Percentiles rank a stretch among this genome's conserved stretches.
Evolutionary conservation across 2,797 vertebrate species (phyloP).

Genomic region (Eidolon dupreanum): DNA sequence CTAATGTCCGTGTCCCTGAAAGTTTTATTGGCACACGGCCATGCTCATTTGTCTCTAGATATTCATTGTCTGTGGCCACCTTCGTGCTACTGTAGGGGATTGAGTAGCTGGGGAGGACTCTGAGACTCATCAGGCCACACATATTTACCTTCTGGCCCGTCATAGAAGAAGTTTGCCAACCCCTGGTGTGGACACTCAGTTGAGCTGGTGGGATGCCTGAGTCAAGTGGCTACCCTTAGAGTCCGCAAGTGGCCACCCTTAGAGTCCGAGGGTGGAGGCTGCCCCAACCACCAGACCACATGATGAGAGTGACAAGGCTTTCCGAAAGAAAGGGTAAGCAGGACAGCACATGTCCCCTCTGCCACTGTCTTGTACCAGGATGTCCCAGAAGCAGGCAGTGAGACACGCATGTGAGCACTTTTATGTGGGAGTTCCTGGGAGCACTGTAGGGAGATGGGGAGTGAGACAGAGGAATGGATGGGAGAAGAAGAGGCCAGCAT

Average conservation of each 20-base stretch:
- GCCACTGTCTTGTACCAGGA: not conserved
- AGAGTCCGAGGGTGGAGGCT: not conserved
- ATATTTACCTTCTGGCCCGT: not conserved
- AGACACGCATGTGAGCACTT: not conserved
- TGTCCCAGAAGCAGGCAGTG: not conserved
- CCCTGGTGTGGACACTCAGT: not conserved
- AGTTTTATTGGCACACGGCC: too few species aligned
- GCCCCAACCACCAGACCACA: not conserved
- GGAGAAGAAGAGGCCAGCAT: not conserved
- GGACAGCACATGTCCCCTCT: rapidly evolving
- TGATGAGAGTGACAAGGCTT: not conserved
- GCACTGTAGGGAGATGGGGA: not conserved
- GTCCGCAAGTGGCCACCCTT: not conserved
- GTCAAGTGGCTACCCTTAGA: not conserved
- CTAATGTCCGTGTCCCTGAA: not conserved
- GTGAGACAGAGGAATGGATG: not conserved
- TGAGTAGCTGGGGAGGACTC: not conserved
- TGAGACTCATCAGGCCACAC: not conserved
- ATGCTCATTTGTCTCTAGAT: rapidly evolving
- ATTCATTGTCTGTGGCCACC: not conserved
- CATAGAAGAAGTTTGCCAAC: too few species aligned
- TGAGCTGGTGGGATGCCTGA: not conserved
- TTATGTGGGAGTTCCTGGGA: not conserved
- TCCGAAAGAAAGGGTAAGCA: not conserved
- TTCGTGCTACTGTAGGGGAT: rapidly evolving